A percentile compares a stretch with the other conserved stretches of the same genome.
Conservation (phyloP, 2,113 vertebrate species). For the Microcebus tavaratra region DNA sequence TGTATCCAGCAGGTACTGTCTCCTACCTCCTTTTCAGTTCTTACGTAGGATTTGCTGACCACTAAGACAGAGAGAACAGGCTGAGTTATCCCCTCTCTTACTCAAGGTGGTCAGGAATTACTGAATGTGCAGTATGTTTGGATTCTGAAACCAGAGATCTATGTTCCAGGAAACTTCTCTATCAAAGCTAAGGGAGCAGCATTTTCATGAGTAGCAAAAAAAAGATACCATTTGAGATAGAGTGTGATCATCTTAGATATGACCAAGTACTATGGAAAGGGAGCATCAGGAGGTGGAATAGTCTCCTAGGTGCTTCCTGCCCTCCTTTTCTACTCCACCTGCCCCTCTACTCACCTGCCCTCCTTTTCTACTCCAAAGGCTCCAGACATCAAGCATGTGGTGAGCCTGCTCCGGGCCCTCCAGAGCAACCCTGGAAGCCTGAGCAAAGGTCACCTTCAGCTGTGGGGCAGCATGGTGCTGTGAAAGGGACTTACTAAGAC, state of each 20-base stretch:
- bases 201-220: background rate
- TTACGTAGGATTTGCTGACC: background rate
- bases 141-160: constrained; percentile 10
- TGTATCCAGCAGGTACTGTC: constrained; percentile 96
- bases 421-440: background rate
- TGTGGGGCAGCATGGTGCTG: background rate
- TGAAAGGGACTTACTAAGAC: background rate
- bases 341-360: background rate
- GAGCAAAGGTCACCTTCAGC: background rate
- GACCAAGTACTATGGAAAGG: background rate
- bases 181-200: background rate
- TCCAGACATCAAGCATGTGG: background rate
- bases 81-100: background rate
- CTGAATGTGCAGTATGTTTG: background rate
- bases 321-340: background rate
- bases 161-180: background rate
- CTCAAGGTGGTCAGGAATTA: background rate
- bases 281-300: background rate
- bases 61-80: background rate
- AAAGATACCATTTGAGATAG: background rate
- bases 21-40: background rate
- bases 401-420: background rate
- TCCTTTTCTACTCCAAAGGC: background rate
- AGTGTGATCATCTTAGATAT: background rate
- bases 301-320: background rate